A percentile compares a stretch with the other conserved stretches of the same genome.
These are phyloP conservation scores for Phortica variegata DNA, from an alignment of 1,140 invertebrate genomes.

Conservation along the genomic window DNA sequence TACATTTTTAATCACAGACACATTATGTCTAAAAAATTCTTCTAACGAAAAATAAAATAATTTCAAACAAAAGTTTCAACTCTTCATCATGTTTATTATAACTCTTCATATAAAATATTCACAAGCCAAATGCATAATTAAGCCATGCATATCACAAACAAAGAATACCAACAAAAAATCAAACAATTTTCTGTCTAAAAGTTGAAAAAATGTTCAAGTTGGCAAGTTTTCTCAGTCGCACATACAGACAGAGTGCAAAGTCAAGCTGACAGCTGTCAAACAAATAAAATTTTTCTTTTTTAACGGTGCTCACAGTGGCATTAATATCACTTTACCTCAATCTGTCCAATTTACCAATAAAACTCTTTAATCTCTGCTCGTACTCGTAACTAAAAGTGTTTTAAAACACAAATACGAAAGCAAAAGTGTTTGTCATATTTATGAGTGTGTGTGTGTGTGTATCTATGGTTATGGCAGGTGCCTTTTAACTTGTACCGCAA, in stretches of 20 bases:
- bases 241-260: not conserved
- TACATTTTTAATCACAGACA: too few relatives aligned
- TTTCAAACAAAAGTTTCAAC: too few relatives aligned
- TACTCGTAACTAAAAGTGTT: too few relatives aligned
- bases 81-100: too few relatives aligned
- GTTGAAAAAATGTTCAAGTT: too few relatives aligned
- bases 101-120: too few relatives aligned
- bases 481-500: conserved; percentile 39
- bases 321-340: conserved; percentile 49
- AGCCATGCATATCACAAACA: too few relatives aligned
- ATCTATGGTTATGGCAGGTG: conserved; percentile 12
- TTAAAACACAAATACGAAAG: conserved; percentile 34
- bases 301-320: conserved; percentile 4
- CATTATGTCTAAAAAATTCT: too few relatives aligned
- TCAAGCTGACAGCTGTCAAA: conserved; percentile 6
- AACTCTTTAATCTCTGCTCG: conserved; percentile 32
- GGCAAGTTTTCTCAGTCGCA: not conserved
- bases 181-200: too few relatives aligned
- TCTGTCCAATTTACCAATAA: conserved; percentile 54
- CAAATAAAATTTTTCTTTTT: too few relatives aligned
- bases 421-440: conserved; percentile 8
- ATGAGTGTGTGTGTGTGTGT: conserved; percentile 15
- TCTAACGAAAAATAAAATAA: conserved; percentile 14
- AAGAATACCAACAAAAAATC: not conserved
- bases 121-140: too few relatives aligned